These are phyloP conservation scores for Cherax quadricarinatus DNA, from an alignment of 1,140 invertebrate species.

Conservation along the genomic window DNA sequence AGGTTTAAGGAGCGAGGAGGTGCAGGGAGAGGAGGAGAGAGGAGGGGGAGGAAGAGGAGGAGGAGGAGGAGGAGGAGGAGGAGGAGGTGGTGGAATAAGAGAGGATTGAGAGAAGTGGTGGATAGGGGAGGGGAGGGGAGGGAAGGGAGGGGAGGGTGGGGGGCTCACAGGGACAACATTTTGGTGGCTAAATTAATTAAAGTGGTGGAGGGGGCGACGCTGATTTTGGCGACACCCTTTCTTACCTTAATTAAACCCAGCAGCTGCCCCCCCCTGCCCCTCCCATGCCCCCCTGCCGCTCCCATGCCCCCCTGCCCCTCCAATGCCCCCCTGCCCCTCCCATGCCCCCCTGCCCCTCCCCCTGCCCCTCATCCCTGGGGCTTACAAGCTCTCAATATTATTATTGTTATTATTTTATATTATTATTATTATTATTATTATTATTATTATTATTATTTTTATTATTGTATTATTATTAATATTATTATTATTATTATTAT, in stretches of 20 bases:
- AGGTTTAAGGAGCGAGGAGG: no score
- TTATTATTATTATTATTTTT: no score
- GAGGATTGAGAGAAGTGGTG: not conserved
- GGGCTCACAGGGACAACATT: not conserved
- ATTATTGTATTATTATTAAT: no score
- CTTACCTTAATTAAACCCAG: not conserved
- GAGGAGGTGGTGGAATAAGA: not conserved
- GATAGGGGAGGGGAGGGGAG: not conserved
- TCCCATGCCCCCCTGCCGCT: not conserved
- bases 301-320: no score
- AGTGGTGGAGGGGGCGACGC: not conserved
- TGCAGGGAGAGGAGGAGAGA: no score
- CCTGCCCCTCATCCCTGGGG: no score
- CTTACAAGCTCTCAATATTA: no score
- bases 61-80: not conserved
- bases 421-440: no score
- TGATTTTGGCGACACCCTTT: not conserved
- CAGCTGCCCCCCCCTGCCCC: not conserved
- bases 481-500: no score
- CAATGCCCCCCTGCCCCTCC: no score
- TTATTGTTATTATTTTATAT: no score
- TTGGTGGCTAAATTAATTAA: slow-evolving; percentile 16
- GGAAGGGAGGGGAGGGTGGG: not conserved
- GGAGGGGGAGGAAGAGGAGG: no score
- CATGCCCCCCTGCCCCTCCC: not conserved